Conservation (phyloP, 2,113 vertebrate species). For the Phainopepla nitens region DNA sequence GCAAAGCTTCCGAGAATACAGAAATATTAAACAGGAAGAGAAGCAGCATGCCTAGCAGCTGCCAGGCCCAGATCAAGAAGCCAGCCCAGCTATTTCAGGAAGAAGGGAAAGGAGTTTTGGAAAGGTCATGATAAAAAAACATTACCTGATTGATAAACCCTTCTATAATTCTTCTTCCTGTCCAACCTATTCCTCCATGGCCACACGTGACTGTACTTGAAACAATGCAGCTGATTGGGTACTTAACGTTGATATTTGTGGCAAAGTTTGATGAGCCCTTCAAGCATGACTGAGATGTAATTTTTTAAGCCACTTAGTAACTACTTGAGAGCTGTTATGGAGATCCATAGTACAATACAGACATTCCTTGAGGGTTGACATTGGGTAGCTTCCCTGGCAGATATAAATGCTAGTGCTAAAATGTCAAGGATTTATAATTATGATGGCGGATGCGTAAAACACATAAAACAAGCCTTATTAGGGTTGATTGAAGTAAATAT, state of each 20-base stretch:
- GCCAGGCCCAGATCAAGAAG: neutral
- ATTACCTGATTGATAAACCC: conserved; percentile 20
- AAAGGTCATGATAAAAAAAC: conserved; percentile 36
- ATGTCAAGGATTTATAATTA: conserved; percentile 77
- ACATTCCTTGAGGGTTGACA: conserved; percentile 55
- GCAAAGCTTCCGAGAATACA: neutral
- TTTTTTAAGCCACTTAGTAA: conserved; percentile 66
- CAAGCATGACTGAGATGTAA: conserved; percentile 37
- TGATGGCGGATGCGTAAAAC: conserved; percentile 57
- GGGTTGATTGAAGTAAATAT: conserved; percentile 60
- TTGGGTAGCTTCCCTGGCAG: conserved; percentile 51
- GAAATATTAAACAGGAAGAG: neutral
- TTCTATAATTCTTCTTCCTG: conserved; percentile 3
- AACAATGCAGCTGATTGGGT: conserved; percentile 57
- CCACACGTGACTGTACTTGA: conserved; percentile 41
- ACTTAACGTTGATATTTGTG: conserved; percentile 62
- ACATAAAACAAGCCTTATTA: conserved; percentile 53
- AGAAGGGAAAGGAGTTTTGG: neutral
- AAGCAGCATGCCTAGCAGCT: neutral
- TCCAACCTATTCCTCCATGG: conserved; percentile 7
- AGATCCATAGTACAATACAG: conserved; percentile 48
- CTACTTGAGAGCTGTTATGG: conserved; percentile 53
- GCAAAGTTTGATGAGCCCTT: conserved; percentile 55
- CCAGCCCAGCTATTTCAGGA: neutral
- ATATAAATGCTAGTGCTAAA: conserved; percentile 59